Percentiles rank a stretch among this genome's conserved stretches.
Evolutionary conservation across 2,113 vertebrate species (phyloP).

Genomic region (Climacteris rufus): DNA sequence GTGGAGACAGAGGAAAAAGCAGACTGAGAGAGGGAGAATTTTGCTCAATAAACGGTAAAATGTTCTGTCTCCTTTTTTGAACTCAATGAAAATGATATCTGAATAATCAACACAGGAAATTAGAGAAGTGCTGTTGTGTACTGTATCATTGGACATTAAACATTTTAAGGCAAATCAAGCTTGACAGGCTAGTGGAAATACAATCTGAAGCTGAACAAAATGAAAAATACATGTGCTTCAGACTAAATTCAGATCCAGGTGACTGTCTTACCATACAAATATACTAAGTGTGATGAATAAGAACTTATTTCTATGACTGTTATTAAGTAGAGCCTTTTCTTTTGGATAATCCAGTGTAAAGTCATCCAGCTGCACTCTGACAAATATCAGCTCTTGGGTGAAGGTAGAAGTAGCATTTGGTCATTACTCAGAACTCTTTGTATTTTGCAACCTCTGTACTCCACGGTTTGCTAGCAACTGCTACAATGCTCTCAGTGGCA

Average conservation of each 20-base stretch:
- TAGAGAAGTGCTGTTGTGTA: not conserved
- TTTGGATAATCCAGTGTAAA: not conserved
- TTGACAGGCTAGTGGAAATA: not conserved
- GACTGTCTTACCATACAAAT: not conserved
- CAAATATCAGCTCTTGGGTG: not conserved
- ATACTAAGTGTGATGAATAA: not conserved
- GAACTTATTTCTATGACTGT: not conserved
- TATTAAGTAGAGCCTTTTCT: not conserved
- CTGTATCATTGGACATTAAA: not conserved
- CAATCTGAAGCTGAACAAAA: not conserved
- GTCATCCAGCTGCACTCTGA: not conserved
- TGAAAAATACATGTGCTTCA: not conserved
- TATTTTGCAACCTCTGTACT: not conserved
- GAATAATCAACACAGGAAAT: not conserved
- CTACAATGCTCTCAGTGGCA: not conserved
- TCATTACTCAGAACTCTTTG: not conserved
- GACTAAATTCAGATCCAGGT: not conserved
- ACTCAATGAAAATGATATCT: not conserved
- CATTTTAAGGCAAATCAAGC: not conserved
- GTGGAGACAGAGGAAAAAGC: not conserved
- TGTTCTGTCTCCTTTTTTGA: not conserved
- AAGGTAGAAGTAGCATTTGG: not conserved
- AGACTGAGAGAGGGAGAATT: not conserved
- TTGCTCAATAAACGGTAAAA: not conserved
- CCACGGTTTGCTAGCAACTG: not conserved